Percentiles rank a stretch among this genome's conserved stretches.
Conservation (phyloP, 2,888 invertebrate species). For the Nemotelus pantherinus region DNA sequence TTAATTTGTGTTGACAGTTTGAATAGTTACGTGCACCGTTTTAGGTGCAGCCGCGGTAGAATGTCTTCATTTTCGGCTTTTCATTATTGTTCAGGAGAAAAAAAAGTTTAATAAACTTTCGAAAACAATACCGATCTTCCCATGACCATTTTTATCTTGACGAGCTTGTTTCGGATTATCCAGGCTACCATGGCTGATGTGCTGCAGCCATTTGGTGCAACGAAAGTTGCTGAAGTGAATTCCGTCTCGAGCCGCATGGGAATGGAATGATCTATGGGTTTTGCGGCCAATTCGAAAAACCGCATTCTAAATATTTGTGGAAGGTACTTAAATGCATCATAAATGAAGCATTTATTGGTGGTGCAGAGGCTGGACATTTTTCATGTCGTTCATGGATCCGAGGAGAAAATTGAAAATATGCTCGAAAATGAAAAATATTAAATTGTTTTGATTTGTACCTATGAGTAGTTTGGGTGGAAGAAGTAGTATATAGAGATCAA, state of each 20-base stretch:
- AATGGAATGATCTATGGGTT: neutral
- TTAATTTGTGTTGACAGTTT: conserved; percentile 27
- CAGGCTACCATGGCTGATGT: no score
- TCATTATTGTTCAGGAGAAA: neutral
- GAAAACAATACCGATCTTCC: neutral
- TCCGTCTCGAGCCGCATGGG: no score
- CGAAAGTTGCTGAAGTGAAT: no score
- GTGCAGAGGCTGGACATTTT: neutral
- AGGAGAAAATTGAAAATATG: neutral
- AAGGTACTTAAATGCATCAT: conserved; percentile 9
- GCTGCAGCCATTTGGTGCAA: no score
- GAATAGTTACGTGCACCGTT: neutral
- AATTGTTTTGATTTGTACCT: neutral
- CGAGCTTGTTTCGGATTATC: no score
- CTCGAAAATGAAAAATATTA: neutral
- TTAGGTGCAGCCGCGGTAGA: no score
- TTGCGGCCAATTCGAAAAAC: neutral
- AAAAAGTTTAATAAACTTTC: conserved; percentile 23
- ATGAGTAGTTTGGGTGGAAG: neutral
- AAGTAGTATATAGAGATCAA: no score
- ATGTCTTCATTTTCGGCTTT: neutral
- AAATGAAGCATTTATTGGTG: neutral
- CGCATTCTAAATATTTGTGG: conserved; percentile 6
- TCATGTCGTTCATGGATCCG: neutral
- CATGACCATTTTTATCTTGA: no score